phyloP scores from a whole-genome alignment of 1,140 invertebrate species.

The Aphidius gifuensis region DNA sequence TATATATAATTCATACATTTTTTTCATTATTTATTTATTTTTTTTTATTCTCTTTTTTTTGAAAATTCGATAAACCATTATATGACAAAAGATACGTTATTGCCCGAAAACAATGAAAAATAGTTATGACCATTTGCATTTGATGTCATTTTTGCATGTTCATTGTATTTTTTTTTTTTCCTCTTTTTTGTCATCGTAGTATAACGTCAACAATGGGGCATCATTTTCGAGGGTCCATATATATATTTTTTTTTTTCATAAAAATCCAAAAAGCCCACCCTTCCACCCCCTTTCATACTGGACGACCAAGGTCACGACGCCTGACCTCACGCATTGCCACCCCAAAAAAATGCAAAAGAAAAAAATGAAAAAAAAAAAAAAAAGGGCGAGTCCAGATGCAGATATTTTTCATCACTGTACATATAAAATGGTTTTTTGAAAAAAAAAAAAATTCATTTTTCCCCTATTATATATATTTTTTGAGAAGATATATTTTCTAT shows the following conservation, averaged over 20 bases:
- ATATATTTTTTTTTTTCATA: slow-evolving; percentile 37
- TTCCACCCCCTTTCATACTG: slow-evolving; percentile 20
- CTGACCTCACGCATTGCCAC: slow-evolving; percentile 36
- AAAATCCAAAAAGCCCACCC: slow-evolving; percentile 29
- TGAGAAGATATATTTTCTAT: slow-evolving; percentile 35
- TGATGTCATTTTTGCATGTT: slow-evolving; percentile 47
- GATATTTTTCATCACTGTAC: slow-evolving; percentile 34
- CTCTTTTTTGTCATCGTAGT: not conserved
- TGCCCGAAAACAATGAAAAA: slow-evolving; percentile 44
- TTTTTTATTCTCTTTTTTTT: not conserved
- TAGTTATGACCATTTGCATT: slow-evolving; percentile 38
- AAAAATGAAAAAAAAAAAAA: slow-evolving; percentile 20
- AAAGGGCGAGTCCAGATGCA: slow-evolving; percentile 39
- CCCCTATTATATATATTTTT: slow-evolving; percentile 24
- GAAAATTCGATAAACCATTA: slow-evolving; percentile 15
- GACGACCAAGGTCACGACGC: slow-evolving; percentile 43
- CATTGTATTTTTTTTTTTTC: slow-evolving; percentile 33
- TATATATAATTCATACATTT: slow-evolving; percentile 1
- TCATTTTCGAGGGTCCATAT: no score
- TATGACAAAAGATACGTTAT: slow-evolving; percentile 20
- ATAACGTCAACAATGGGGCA: no score
- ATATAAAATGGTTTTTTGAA: slow-evolving; percentile 24
- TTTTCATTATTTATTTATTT: slow-evolving; percentile 1
- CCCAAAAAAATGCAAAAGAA: slow-evolving; percentile 21
- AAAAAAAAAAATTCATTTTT: not conserved